Conservation (phyloP, 2,888 invertebrate genomes). For the Macaria liturata region DNA sequence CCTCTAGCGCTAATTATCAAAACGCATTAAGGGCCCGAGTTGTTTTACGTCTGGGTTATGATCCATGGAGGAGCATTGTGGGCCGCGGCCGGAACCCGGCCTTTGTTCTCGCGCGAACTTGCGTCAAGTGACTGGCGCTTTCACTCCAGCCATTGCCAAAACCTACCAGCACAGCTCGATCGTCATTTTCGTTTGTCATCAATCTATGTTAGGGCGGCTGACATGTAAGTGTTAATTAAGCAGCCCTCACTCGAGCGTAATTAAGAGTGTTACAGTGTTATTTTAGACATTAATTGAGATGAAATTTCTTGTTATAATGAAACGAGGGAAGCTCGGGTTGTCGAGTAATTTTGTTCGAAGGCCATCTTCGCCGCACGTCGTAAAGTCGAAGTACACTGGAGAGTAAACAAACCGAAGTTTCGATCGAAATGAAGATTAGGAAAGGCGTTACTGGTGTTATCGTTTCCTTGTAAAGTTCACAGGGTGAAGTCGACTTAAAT, state of each 20-base stretch:
- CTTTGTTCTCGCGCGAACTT: constrained; percentile 70
- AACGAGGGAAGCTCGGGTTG: constrained; percentile 54
- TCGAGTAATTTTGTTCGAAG: constrained; percentile 68
- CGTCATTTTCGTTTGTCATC: constrained; percentile 83
- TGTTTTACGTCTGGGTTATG: constrained; percentile 66
- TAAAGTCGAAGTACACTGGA: constrained; percentile 59
- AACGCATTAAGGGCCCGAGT: constrained; percentile 74
- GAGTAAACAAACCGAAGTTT: constrained; percentile 71
- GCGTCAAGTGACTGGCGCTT: constrained; percentile 73
- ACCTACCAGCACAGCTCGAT: constrained; percentile 67
- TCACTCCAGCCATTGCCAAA: constrained; percentile 55
- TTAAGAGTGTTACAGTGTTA: constrained; percentile 82
- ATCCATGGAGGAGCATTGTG: constrained; percentile 61
- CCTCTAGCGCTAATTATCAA: constrained; percentile 69
- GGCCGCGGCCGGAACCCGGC: constrained; percentile 50
- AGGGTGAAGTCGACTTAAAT: constrained; percentile 51
- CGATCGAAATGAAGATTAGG: constrained; percentile 71
- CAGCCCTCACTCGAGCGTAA: constrained; percentile 81
- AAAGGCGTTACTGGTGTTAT: constrained; percentile 66
- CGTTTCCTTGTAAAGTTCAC: constrained; percentile 62
- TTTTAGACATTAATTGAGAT: constrained; percentile 83
- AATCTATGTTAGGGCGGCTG: constrained; percentile 81
- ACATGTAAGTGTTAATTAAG: constrained; percentile 84
- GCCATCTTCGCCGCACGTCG: constrained; percentile 60
- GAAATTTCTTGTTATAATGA: constrained; percentile 80